Conservation (phyloP, 2,797 vertebrate genomes). For the Tragopan temminckii region DNA sequence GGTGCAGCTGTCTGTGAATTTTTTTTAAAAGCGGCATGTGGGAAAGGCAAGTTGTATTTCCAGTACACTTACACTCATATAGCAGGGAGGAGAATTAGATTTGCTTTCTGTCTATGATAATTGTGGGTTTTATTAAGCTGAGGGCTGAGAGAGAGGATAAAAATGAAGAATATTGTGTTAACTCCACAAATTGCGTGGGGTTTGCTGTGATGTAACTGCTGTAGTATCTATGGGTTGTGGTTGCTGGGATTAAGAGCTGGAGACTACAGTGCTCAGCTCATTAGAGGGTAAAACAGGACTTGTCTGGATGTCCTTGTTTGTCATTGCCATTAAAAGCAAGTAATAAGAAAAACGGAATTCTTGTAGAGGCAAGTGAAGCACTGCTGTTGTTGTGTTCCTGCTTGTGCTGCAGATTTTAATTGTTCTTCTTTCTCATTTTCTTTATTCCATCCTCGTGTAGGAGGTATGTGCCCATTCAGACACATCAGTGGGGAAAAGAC, state of each 20-base stretch:
- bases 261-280: accelerated
- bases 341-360: not conserved
- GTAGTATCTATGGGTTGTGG: not conserved
- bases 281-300: not conserved
- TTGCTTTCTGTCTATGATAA: not conserved
- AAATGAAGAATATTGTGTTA: not conserved
- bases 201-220: not conserved
- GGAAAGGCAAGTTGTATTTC: constrained; percentile 89
- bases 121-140: not conserved
- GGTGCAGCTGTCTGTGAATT: constrained; percentile 98
- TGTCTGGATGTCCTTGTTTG: not conserved
- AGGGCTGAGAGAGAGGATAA: not conserved
- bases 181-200: accelerated
- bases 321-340: not conserved
- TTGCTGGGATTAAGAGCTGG: not conserved
- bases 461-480: constrained; percentile 97
- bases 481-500: constrained; percentile 99
- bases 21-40: constrained; percentile 95
- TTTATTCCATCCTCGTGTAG: constrained; percentile 66
- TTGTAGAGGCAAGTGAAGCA: not conserved
- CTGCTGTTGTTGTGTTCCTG: not conserved
- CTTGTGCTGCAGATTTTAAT: not conserved
- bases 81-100: not conserved
- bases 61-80: accelerated
- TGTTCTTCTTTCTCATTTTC: not conserved